A percentile compares a stretch with the other conserved stretches of the same genome.
These are phyloP conservation scores for Beris chalybata DNA, from an alignment of 2,888 invertebrate genomes.

Conservation along the genomic window DNA sequence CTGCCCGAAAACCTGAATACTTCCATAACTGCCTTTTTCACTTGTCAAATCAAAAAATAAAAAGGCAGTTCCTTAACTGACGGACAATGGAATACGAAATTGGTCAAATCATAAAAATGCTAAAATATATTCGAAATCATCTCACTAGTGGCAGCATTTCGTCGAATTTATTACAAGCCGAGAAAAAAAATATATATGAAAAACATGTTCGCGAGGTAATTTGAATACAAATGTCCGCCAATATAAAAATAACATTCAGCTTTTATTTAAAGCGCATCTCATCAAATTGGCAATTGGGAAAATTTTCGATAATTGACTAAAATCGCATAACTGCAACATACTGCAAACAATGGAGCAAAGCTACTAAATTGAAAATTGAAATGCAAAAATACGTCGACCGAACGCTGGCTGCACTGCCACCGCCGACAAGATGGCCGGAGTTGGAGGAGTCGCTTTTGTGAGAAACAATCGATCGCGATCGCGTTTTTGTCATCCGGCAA, in stretches of 20 bases:
- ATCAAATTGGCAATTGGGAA: constrained; percentile 19
- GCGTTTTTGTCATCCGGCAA: constrained; percentile 31
- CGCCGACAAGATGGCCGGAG: constrained; percentile 6
- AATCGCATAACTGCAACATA: constrained; percentile 7
- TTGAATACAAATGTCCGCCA: too few relatives aligned
- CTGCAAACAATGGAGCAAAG: constrained; percentile 18
- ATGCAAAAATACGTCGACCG: constrained; percentile 4
- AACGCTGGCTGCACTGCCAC: constrained; percentile 2
- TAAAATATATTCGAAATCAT: too few relatives aligned
- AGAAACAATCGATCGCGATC: constrained; percentile 36
- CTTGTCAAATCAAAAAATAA: too few relatives aligned
- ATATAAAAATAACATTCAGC: neutral
- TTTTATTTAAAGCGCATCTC: constrained; percentile 19
- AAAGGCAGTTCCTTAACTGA: too few relatives aligned
- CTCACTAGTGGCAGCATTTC: too few relatives aligned
- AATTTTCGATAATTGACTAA: constrained; percentile 22
- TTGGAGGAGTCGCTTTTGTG: constrained; percentile 30
- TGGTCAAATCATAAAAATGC: too few relatives aligned
- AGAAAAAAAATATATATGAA: too few relatives aligned
- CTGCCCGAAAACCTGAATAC: too few relatives aligned
- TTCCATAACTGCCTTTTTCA: too few relatives aligned
- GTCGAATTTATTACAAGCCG: too few relatives aligned
- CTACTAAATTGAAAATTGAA: constrained; percentile 14
- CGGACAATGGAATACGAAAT: too few relatives aligned
- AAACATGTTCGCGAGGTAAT: too few relatives aligned